Percentiles rank a stretch among this genome's conserved stretches.
These are phyloP conservation scores for Pterois miles DNA, from an alignment of 2,797 vertebrate genomes.

Conservation along the genomic window DNA sequence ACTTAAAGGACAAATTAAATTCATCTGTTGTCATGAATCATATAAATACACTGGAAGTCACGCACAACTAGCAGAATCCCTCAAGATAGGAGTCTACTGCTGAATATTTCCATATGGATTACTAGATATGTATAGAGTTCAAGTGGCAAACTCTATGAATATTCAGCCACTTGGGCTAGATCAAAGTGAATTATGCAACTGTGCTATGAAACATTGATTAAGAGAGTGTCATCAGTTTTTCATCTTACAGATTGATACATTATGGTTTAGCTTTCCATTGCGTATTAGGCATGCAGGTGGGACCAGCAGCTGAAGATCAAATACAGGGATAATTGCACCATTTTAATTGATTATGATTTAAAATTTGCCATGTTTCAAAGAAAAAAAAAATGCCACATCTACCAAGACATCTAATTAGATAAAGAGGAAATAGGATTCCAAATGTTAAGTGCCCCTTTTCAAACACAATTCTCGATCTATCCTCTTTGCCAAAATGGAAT, in stretches of 20 bases:
- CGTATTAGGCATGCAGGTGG: slow-evolving; percentile 25
- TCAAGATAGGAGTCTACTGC: not conserved
- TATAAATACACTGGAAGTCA: slow-evolving; percentile 7
- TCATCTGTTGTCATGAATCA: slow-evolving; percentile 18
- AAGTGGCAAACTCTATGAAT: slow-evolving; percentile 60
- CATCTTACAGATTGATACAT: slow-evolving; percentile 49
- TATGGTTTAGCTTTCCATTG: slow-evolving; percentile 14
- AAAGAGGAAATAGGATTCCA: slow-evolving; percentile 2
- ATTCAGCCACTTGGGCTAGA: slow-evolving; percentile 48
- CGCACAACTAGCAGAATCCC: not conserved
- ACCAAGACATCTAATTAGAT: not conserved
- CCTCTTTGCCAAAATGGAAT: not conserved
- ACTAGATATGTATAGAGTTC: slow-evolving; percentile 38
- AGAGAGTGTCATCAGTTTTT: slow-evolving; percentile 47
- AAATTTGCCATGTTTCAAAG: not conserved
- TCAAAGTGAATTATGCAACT: slow-evolving; percentile 75
- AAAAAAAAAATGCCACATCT: not conserved
- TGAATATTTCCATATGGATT: slow-evolving; percentile 19
- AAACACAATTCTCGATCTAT: not conserved
- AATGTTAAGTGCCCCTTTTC: slow-evolving; percentile 1
- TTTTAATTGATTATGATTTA: slow-evolving; percentile 16
- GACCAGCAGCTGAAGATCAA: slow-evolving; percentile 13
- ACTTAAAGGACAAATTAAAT: slow-evolving; percentile 29
- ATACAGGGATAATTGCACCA: not conserved
- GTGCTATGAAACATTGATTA: slow-evolving; percentile 63